Conservation (phyloP, 1,140 invertebrate species). For the Leptinotarsa texana region DNA sequence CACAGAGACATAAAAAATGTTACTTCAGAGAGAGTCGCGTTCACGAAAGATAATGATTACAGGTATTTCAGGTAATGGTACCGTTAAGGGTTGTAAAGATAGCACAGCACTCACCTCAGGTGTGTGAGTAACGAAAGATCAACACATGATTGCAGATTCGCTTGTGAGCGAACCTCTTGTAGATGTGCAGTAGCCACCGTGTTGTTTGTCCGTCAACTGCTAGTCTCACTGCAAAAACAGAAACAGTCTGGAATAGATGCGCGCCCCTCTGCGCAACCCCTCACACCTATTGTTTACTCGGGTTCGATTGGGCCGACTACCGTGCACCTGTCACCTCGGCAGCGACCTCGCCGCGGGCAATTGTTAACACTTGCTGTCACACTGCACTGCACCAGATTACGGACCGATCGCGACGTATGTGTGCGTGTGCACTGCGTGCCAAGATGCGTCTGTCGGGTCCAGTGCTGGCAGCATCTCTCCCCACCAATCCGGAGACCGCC, state of each 20-base stretch:
- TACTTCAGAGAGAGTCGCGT: background rate
- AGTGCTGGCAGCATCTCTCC: constrained; percentile 38
- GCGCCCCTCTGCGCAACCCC: constrained; percentile 48
- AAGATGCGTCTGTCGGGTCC: constrained; percentile 51
- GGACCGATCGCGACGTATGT: constrained; percentile 26
- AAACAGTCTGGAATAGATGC: constrained; percentile 41
- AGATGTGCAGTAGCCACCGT: constrained; percentile 55
- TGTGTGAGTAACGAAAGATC: constrained; percentile 49
- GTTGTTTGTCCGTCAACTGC: constrained; percentile 38
- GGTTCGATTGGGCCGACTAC: constrained; percentile 44
- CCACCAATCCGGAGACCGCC: constrained; percentile 32
- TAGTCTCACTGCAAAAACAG: constrained; percentile 46
- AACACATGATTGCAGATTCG: constrained; percentile 54
- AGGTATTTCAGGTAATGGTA: background rate
- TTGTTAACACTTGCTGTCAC: constrained; percentile 36
- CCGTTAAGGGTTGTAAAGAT: background rate
- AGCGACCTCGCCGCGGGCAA: constrained; percentile 39
- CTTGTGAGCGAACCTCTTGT: constrained; percentile 52
- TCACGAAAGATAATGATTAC: constrained; percentile 1
- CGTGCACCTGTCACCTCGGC: constrained; percentile 39
- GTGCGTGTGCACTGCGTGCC: constrained; percentile 52
- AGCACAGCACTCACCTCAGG: constrained; percentile 49
- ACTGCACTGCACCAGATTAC: constrained; percentile 33
- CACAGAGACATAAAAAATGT: too few relatives aligned
- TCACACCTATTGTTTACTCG: constrained; percentile 49